These are phyloP conservation scores for Pseudomugil tenellus DNA, from an alignment of 2,797 vertebrate species.

Conservation along the genomic window DNA sequence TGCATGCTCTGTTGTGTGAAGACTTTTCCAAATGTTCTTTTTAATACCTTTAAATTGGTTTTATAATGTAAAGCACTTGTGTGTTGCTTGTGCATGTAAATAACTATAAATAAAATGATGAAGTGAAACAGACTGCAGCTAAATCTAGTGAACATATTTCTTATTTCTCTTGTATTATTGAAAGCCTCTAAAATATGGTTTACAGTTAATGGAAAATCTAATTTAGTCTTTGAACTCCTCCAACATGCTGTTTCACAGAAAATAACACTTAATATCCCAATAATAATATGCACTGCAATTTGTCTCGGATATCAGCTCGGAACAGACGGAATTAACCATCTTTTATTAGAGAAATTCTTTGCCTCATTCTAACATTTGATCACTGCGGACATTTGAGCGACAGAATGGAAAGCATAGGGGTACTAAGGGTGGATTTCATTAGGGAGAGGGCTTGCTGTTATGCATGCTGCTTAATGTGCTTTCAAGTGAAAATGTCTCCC, in stretches of 20 bases:
- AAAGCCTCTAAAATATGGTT: not conserved
- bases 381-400: conserved; percentile 7
- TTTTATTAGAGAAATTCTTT: not conserved
- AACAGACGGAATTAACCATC: not conserved
- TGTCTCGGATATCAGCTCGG: not conserved
- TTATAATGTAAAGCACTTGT: too few relatives aligned
- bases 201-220: not conserved
- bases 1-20: too few relatives aligned
- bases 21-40: too few relatives aligned
- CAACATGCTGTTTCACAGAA: not conserved
- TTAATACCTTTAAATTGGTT: too few relatives aligned
- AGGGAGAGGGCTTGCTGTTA: not conserved
- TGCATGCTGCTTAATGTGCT: conserved; percentile 10
- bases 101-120: not conserved
- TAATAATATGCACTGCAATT: not conserved
- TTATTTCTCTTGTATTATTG: not conserved
- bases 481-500: not conserved
- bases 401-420: not conserved
- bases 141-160: not conserved
- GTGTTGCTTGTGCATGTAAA: too few relatives aligned
- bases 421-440: not conserved
- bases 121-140: not conserved
- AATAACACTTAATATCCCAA: not conserved
- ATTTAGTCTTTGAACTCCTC: not conserved
- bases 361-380: not conserved